Conservation (phyloP, 1,140 invertebrate genomes). For the Carcinoscorpius rotundicauda region DNA sequence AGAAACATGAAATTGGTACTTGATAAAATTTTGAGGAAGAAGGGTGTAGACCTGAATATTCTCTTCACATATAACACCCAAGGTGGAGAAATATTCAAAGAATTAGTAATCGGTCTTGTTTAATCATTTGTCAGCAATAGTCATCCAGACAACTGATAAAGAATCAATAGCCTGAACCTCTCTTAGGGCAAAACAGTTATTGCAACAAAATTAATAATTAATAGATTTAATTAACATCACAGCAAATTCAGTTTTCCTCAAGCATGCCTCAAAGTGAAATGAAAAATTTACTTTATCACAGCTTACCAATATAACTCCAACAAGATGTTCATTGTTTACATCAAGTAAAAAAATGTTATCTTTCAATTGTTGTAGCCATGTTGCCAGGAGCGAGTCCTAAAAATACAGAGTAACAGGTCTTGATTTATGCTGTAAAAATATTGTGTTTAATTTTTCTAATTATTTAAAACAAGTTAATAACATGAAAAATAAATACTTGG, state of each 20-base stretch:
- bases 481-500: no score
- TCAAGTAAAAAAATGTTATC: slow-evolving; percentile 25
- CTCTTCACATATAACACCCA: no score
- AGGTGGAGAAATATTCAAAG: no score
- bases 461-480: no score
- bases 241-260: not conserved
- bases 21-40: no score
- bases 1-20: no score
- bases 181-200: not conserved
- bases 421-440: no score
- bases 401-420: slow-evolving; percentile 12
- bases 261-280: not conserved
- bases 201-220: slow-evolving; percentile 10
- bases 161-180: not conserved
- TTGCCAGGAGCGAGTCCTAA: slow-evolving; percentile 22
- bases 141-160: no score
- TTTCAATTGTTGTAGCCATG: slow-evolving; percentile 24
- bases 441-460: no score
- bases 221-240: slow-evolving; percentile 13
- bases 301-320: slow-evolving; percentile 28
- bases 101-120: no score
- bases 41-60: no score
- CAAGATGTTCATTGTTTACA: slow-evolving; percentile 26
- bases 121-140: no score
- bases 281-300: slow-evolving; percentile 3